Evolutionary conservation across 2,797 vertebrate species (phyloP), one percentile per base, ranked within the genome.

Genomic region (Podarcis lilfordi): DNA sequence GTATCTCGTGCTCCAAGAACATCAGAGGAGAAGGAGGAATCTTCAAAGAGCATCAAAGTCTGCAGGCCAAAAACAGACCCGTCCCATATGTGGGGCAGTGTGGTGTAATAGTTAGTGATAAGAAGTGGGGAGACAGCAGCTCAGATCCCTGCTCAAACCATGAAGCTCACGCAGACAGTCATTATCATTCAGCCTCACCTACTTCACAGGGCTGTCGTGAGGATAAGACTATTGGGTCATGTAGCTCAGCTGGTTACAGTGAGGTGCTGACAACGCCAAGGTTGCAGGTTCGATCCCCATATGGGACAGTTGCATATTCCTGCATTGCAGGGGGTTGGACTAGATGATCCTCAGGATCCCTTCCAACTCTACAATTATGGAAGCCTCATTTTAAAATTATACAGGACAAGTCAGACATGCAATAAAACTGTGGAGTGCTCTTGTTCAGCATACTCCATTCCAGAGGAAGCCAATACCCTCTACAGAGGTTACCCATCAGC

Each of bases 1-100:
- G n/a, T 40, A 64, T 27, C 61, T 71, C 74, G 85, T 89, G 69
- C 1, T 2, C 85, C 83, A 80, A 68, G 83, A 71, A 89, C 7
- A 9, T 72, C 82, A 71, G 15, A 71, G 50, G 66, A 77, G 68
- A 64, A 64, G 61, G 61, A 64, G 61, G 64, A 91, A 86, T 21
- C 55, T 19, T 89, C 83, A 68, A 21, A 37, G 23, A 74, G 40
- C 64, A 79, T 84, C 66, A 72, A 77, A 72, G 21, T n/a, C 15
- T 45, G 35, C 25, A 74, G 32, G 29, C 37, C 37, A 64, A 10
- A 66, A 37, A 37, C 3, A 40, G 29, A 27, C 8, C 61, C 29
- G 1, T 43, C 59, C 66, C 50, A 55, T 55, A 61, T 25, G 55
- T 79, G 66, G 29, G 15, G 17, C 71, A 76, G 32, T 13, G 2